Base-by-base conservation (phyloP, 2,888 invertebrate species). In the Mimas tiliae region DNA sequence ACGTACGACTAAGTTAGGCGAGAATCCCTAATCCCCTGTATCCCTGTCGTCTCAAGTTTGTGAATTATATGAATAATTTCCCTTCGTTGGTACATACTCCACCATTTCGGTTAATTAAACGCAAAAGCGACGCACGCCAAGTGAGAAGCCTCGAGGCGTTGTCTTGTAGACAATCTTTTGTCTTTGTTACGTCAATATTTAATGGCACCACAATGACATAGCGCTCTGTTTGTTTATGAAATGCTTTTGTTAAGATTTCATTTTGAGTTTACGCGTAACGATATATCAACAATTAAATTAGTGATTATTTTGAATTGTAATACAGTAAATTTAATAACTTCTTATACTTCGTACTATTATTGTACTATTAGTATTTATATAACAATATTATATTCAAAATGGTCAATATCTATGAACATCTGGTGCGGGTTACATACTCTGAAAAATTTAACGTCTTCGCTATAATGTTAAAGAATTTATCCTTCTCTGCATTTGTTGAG, bases 61-160 rank as follows among this genome's bases (percentile, higher is more conserved):
- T 48, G 33, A 47, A 63, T 63, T 48, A 63, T 47, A 62, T 58
- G 58, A 47, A 63, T 63, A 50, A 50, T 50, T 63, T 48, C 14
- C 58, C 58, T 55, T 12, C 38, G 16, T 58, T 19, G 58, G 42
- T 38, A 58, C 58, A 58, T 19, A 42, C 19, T 42, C 38, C 34
- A 8, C 2, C 58, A 42, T 58, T 58, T 58, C 58, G 58, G 58
- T 58, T 58, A 58, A 58, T 58, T 58, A 58, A 58, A 58, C 38
- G 58, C 58, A 58, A 19, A 58, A 58, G 58, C 38, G 38, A 19
- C 19, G 21, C 42, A 12, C 53, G 27, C 0, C 11, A 12, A 16
- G 58, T 42, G 38, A 19, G 19, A 58, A 42, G 58, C 58, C 58
- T 16, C 19, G n/a, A 9, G 50, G 58, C 58, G 38, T 21, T 42